Evolutionary conservation across 2,797 vertebrate species (phyloP).

Genomic region (Tiaroga cobitis): DNA sequence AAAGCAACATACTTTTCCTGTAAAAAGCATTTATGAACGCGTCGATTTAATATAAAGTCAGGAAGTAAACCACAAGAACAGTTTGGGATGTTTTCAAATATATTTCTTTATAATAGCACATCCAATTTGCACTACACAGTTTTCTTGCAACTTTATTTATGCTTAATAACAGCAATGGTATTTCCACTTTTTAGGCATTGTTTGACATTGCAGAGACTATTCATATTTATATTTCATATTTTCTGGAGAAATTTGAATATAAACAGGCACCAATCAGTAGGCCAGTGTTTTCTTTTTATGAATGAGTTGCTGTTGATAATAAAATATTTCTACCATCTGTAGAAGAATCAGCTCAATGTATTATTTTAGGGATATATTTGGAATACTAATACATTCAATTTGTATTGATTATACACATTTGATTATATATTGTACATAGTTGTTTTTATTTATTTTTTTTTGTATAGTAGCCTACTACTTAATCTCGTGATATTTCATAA

Average conservation of each 20-base stretch:
- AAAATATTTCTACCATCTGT: constrained; percentile 25
- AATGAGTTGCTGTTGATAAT: not conserved
- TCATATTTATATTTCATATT: not conserved
- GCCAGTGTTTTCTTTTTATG: not conserved
- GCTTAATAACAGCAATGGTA: not conserved
- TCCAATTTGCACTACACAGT: not conserved
- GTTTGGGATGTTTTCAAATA: constrained; percentile 10
- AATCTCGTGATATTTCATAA: constrained; percentile 3
- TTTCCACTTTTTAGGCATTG: not conserved
- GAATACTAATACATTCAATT: constrained; percentile 33
- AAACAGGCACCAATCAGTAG: not conserved
- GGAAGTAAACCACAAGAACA: not conserved
- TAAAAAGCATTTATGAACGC: not conserved
- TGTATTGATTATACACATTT: not conserved
- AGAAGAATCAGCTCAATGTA: constrained; percentile 25
- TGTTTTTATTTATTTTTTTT: not conserved
- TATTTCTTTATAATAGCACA: not conserved
- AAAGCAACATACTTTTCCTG: not conserved
- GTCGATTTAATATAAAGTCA: not conserved
- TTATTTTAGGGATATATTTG: constrained; percentile 17
- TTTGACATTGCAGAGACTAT: not conserved
- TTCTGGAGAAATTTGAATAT: not conserved
- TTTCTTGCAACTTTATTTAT: not conserved
- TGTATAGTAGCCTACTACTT: not conserved
- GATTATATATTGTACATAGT: constrained; percentile 16